Base-by-base conservation (phyloP, 1,140 invertebrate genomes). In the Ceratitis capitata region DNA sequence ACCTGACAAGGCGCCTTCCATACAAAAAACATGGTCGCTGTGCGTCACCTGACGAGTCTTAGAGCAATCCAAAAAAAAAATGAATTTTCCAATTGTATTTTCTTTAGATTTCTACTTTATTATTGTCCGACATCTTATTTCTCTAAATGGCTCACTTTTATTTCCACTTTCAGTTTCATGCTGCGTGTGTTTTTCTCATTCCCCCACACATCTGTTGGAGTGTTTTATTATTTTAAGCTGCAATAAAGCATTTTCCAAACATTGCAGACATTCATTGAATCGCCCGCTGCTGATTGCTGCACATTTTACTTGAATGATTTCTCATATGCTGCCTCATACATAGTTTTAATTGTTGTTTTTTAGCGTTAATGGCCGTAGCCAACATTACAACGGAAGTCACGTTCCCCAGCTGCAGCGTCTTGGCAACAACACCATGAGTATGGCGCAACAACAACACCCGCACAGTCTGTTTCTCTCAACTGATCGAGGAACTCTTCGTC, bases 191-290 rank as follows among this genome's bases (percentile, higher is more conserved):
- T 53, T 53, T 56, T 23, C 51, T 56, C 0, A 56, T 23, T n/a
- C 23, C 51, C 23, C 1, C 51, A 56, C n/a, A n/a, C 61, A 69
- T 19, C 61, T 69, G 61, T 7, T 35, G 29, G 2, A 69, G 61
- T 69, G 32, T 69, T n/a, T n/a, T n/a, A 69, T 69, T 69, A 69
- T 69, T 69, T 69, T 69, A 69, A 69, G 3, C 61, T 5, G 16
- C 39, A 39, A 69, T 69, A 69, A 69, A 69, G 61, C 61, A 69
- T 35, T 35, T 47, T 56, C 23, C 51, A 7, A 23, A 56, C 51
- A 56, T 23, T 56, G 23, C 51, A 56, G n/a, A 56, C 51, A 56
- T 23, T 69, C 61, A 39, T 19, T n/a, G n/a, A n/a, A n/a, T n/a
- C n/a, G n/a, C n/a, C n/a, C n/a, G n/a, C 16, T 19, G 32, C 61